Conservation (phyloP, 2,888 invertebrate genomes). For the Pyrgus malvae region DNA sequence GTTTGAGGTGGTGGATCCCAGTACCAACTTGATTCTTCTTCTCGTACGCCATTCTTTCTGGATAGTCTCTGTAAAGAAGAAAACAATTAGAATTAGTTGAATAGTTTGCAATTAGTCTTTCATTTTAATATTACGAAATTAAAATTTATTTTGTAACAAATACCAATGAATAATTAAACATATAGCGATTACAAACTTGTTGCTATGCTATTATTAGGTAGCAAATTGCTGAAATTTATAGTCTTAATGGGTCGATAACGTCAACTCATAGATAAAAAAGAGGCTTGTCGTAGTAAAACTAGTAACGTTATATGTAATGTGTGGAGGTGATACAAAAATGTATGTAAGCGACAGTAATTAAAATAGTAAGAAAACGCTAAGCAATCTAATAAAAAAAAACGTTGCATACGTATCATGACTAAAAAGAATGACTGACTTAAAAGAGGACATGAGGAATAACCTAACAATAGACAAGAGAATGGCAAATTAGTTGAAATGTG, state of each 20-base stretch:
- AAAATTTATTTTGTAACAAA: neutral
- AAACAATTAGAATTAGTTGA: constrained; percentile 32
- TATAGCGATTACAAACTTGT: neutral
- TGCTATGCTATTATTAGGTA: neutral
- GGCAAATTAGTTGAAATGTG: too few species aligned
- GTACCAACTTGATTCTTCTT: constrained; percentile 77
- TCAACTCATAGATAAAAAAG: constrained; percentile 24
- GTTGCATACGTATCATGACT: too few species aligned
- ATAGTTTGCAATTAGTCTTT: neutral
- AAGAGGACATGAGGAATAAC: too few species aligned
- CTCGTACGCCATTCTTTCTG: constrained; percentile 68
- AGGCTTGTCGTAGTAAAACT: constrained; percentile 17
- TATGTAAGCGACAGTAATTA: too few species aligned
- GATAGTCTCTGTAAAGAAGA: constrained; percentile 66
- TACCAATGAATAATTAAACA: neutral
- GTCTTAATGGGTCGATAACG: constrained; percentile 21
- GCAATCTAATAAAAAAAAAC: too few species aligned
- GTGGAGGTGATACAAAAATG: too few species aligned
- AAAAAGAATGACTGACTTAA: too few species aligned
- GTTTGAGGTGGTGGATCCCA: constrained; percentile 73
- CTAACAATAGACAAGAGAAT: too few species aligned
- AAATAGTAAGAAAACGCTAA: too few species aligned
- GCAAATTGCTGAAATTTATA: constrained; percentile 12
- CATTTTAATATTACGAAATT: neutral
- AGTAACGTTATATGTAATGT: too few species aligned